Conservation (phyloP, 1,140 invertebrate species). For the Drosophila prosaltans region DNA sequence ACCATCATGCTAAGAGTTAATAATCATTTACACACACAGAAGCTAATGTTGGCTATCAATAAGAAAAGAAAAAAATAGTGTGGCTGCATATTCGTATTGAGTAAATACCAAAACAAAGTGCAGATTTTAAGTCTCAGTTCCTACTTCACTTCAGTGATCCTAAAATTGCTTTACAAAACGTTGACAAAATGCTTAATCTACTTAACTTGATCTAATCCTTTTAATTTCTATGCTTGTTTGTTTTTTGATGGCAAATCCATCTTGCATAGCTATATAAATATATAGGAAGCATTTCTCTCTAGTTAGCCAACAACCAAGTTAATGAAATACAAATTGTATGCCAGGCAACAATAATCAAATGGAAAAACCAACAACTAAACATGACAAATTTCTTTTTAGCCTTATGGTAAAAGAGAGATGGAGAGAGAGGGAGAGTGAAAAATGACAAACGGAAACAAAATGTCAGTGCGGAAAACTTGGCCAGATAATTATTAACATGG, state of each 20-base stretch:
- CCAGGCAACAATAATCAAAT: slow-evolving; percentile 33
- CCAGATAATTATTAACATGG: slow-evolving; percentile 50
- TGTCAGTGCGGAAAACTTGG: slow-evolving; percentile 72
- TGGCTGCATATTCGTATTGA: slow-evolving; percentile 6
- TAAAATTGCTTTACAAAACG: slow-evolving; percentile 40
- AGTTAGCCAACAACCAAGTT: slow-evolving; percentile 14
- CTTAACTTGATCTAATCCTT: background rate
- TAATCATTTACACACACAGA: too few relatives aligned
- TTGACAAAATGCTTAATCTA: slow-evolving; percentile 21
- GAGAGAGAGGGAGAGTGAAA: slow-evolving; percentile 11
- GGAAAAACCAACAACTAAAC: slow-evolving; percentile 15
- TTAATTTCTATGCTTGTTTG: background rate
- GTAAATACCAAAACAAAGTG: too few relatives aligned
- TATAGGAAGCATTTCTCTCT: slow-evolving; percentile 41
- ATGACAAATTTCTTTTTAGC: background rate
- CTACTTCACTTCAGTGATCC: slow-evolving; percentile 30
- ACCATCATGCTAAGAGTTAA: background rate
- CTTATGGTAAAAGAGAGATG: background rate
- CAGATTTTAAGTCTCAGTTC: background rate
- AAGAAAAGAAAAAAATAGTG: too few relatives aligned
- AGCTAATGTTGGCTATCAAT: too few relatives aligned
- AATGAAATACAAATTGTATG: slow-evolving; percentile 53
- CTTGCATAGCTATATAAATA: slow-evolving; percentile 31
- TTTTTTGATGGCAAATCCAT: background rate
- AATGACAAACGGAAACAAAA: slow-evolving; percentile 66